A percentile compares a stretch with the other conserved stretches of the same genome.
Conservation (phyloP, 2,797 vertebrate genomes). For the Intellagama lesueurii region DNA sequence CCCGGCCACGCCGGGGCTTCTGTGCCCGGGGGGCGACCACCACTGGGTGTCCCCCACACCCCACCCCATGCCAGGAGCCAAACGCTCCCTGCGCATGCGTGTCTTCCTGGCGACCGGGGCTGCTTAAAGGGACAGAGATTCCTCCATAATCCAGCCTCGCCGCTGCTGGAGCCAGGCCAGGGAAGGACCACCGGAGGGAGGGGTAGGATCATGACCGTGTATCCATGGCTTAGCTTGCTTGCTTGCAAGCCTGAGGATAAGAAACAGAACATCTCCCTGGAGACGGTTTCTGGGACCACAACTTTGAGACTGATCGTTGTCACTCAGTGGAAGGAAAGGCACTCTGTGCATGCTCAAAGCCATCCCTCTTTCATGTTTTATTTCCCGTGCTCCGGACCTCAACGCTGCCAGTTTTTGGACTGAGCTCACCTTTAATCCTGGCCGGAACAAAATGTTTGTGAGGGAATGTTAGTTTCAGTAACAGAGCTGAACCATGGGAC, state of each 20-base stretch:
- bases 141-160: neutral
- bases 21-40: neutral
- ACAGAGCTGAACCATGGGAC: neutral
- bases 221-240: too few species aligned
- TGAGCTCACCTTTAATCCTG: neutral
- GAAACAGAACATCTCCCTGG: too few species aligned
- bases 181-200: rapidly evolving
- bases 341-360: neutral
- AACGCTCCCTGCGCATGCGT: conserved; percentile 72
- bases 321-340: neutral
- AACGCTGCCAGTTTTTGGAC: neutral
- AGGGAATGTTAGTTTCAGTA: too few species aligned
- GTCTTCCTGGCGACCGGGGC: conserved; percentile 16
- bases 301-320: neutral
- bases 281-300: too few species aligned
- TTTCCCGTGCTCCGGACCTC: neutral
- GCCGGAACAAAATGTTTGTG: too few species aligned
- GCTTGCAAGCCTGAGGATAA: too few species aligned
- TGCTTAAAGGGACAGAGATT: conserved; percentile 68
- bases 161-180: too few species aligned
- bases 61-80: neutral
- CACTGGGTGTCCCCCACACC: neutral
- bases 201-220: neutral
- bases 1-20: neutral
- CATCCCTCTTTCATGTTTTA: neutral